Evolutionary conservation across 2,113 vertebrate genomes (phyloP).

Genomic region (Zeus faber): DNA sequence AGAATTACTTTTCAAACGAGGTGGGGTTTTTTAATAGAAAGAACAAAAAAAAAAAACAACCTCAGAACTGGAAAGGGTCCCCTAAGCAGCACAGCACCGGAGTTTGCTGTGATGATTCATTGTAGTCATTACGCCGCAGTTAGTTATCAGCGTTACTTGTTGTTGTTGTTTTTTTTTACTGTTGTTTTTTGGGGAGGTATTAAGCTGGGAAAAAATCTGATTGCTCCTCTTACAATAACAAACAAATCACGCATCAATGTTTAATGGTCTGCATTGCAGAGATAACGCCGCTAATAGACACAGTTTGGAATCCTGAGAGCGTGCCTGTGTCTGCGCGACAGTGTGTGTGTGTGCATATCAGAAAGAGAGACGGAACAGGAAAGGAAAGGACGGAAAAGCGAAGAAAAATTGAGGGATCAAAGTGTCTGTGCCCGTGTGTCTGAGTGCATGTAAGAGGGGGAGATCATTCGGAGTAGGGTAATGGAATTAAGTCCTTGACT

Average conservation of each 20-base stretch:
- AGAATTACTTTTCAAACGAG: no score
- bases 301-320: constrained; percentile 30
- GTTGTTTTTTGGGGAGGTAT: constrained; percentile 54
- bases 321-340: constrained; percentile 5
- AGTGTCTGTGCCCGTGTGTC: no score
- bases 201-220: constrained; percentile 66
- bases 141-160: constrained; percentile 54
- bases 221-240: constrained; percentile 62
- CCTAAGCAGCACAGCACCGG: constrained; percentile 8
- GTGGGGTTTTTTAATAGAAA: no score
- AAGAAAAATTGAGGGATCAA: no score
- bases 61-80: no score
- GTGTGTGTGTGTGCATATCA: no score
- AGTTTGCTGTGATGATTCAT: constrained; percentile 47
- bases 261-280: constrained; percentile 70
- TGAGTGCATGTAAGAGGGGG: no score
- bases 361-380: no score
- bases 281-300: constrained; percentile 52
- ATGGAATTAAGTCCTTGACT: no score
- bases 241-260: constrained; percentile 70
- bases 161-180: constrained; percentile 49
- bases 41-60: no score
- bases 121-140: constrained; percentile 45
- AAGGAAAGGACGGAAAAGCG: no score
- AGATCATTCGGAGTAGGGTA: no score